Evolutionary conservation across 2,888 invertebrate genomes (phyloP), one percentile per base, ranked within the genome.

Genomic region (Morpho deidamia): DNA sequence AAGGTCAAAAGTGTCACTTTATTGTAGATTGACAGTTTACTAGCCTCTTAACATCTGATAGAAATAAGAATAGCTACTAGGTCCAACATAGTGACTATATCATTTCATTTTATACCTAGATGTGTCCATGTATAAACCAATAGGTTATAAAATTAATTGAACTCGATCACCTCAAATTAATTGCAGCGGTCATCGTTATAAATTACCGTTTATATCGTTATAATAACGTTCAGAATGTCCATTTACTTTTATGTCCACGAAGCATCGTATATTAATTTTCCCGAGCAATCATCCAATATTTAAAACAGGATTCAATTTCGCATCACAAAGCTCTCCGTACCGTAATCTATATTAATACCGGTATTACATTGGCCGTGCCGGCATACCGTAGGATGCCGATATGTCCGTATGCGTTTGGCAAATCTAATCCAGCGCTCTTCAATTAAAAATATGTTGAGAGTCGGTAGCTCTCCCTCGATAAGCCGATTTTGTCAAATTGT

Each of bases 301-400:
- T 58, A 56, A 61, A 61, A 58, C 52, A 53, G 56, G 58, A 65
- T 61, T 60, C 55, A 67, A 65, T 63, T 59, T 58, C 60, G 64
- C 62, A 67, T 69, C 69, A 63, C 59, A 62, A 60, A 64, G 59
- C 53, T 44, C 45, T 10, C 51, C 49, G 14, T 33, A 34, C 49
- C 53, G 51, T 74, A 76, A 80, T 76, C 74, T 69, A 60, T 66
- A 72, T 77, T 74, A 77, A 78, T 70, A 69, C 68, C 69, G 60
- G 66, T 68, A 72, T 74, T 73, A 71, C 72, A 66, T 61, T 59
- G 65, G 66, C 12, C 49, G 35, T 37, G 8, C 12, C 39, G 39
- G 8, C 33, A 33, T 41, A 48, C 37, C 46, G 38, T 12, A 33
- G 33, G 12, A 54, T 44, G 45, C 56, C 42, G 42, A 53, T 54